Evolutionary conservation across 2,113 vertebrate genomes (phyloP).

Genomic region (Pseudois nayaur): DNA sequence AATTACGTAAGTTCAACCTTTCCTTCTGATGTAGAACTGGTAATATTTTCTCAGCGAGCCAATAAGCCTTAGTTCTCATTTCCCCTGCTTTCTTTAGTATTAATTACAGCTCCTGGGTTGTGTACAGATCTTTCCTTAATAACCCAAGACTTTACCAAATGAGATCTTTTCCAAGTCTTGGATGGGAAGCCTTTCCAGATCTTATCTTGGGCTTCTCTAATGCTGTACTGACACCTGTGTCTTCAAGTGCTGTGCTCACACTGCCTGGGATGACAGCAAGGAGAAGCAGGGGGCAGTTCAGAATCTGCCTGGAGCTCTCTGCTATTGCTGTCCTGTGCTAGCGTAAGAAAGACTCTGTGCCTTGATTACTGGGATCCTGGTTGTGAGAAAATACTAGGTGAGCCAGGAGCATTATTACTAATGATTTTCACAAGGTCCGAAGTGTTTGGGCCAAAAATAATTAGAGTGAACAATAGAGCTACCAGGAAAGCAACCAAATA

Average conservation of each 20-base stretch:
- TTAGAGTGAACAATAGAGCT: conserved; percentile 48
- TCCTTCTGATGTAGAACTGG: background rate
- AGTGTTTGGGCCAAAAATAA: conserved; percentile 61
- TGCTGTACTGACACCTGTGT: background rate
- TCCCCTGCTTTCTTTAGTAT: background rate
- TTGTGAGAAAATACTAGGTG: conserved; percentile 31
- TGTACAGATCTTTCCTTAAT: background rate
- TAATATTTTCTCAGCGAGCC: background rate
- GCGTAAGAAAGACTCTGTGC: background rate
- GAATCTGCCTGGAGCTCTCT: background rate
- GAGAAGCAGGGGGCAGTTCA: background rate
- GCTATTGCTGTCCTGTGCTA: background rate
- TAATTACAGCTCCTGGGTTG: background rate
- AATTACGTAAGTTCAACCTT: background rate
- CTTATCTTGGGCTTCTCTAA: background rate
- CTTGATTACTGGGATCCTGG: background rate
- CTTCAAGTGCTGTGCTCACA: background rate
- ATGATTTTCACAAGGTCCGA: conserved; percentile 59
- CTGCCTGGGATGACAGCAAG: background rate
- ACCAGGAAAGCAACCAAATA: conserved; percentile 25
- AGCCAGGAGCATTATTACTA: conserved; percentile 32
- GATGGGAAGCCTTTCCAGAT: background rate
- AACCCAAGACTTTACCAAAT: background rate
- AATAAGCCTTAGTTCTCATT: background rate
- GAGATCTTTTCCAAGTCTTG: background rate